phyloP scores from a whole-genome alignment of 1,140 invertebrate genomes.

The Acromyrmex echinatior region DNA sequence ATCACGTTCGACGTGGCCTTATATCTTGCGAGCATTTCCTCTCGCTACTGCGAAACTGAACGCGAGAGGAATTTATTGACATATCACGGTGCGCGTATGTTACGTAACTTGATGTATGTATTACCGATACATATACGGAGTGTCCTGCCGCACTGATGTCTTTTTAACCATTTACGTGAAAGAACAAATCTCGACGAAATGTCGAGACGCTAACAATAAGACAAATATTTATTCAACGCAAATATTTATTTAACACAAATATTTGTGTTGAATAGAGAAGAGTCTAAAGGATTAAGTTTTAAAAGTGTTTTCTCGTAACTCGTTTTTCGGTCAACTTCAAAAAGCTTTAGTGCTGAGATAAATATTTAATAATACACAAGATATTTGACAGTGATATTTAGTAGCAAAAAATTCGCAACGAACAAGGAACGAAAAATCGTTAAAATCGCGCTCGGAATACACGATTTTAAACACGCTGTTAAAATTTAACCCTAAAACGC shows the following conservation, averaged over 20 bases:
- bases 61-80: slow-evolving; percentile 31
- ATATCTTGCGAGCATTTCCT: slow-evolving; percentile 1
- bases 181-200: not conserved
- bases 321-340: not conserved
- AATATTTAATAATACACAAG: not conserved
- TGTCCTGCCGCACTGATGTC: not conserved
- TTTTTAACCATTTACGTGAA: not conserved
- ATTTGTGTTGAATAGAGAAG: not conserved
- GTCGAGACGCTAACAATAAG: not conserved
- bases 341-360: not conserved
- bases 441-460: not conserved
- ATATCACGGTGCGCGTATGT: not conserved
- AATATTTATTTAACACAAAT: not conserved
- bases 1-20: not conserved
- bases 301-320: not conserved
- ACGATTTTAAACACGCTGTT: not conserved
- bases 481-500: not conserved
- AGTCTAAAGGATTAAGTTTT: not conserved
- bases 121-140: not conserved
- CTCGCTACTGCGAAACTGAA: slow-evolving; percentile 4
- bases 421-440: too few relatives aligned
- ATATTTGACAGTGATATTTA: not conserved
- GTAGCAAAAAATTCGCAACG: too few relatives aligned
- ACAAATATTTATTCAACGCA: not conserved
- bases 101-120: slow-evolving; percentile 27